Evolutionary conservation across 2,888 invertebrate species (phyloP), one percentile per base, ranked within the genome.

Genomic region (Oligia latruncula): DNA sequence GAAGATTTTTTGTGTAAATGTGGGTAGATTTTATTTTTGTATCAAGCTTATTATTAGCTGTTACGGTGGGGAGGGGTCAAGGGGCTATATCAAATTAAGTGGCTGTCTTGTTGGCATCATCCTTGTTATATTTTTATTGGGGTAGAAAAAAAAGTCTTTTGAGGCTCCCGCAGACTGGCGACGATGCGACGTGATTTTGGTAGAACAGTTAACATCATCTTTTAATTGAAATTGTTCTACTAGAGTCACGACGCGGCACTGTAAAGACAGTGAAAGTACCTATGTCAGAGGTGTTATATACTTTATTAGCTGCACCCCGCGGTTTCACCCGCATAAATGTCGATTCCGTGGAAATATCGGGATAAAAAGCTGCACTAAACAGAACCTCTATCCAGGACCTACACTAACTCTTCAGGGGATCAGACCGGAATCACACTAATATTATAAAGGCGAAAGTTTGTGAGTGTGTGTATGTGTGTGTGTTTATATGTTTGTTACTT

Each of bases 1-100:
- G 71, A 75, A 80, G 87, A 79, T 80, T 88, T 88, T 86, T 81
- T 85, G 79, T 75, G 75, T 62, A 81, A 77, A 80, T 74, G 60
- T 40, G 62, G 72, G 73, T 78, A 78, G 80, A 71, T 84, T 81
- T 81, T 65, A 75, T 86, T 82, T 86, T 78, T 77, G 43, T 72
- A 87, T 72, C 74, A 72, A 72, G 62, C 70, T 64, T 78, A n/a
- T 79, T 84, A 76, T 76, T 71, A 71, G 71, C n/a, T 74, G 55
- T 4, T 15, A 11, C 65, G 75, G 29, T 58, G 15, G 68, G 15
- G 17, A 64, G 52, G 55, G 66, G 67, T 20, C 46, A 68, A 68
- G 78, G 40, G 77, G 55, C 17, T 75, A 62, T 64, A 64, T 64
- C 68, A 64, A 84, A 84, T 84, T 81, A 81, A 55, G 55, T 40